Conservation (phyloP, 2,888 invertebrate species). For the Amorpha juglandis region DNA sequence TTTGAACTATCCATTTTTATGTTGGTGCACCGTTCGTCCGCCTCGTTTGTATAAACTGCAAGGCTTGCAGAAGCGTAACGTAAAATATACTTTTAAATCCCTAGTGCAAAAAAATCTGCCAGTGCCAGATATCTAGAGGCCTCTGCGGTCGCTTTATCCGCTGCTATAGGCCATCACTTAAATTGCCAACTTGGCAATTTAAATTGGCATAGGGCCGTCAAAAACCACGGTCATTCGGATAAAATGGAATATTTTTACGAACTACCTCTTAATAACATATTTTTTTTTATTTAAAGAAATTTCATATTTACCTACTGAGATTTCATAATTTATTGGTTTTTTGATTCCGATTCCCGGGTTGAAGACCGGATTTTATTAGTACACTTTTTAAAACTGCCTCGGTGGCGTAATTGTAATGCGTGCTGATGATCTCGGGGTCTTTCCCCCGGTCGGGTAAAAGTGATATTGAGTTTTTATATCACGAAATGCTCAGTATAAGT, state of each 20-base stretch:
- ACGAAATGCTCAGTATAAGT: too few relatives aligned
- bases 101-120: constrained; percentile 10
- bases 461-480: too few relatives aligned
- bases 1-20: background rate
- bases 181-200: background rate
- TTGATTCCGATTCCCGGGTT: too few relatives aligned
- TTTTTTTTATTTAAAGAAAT: too few relatives aligned
- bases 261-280: too few relatives aligned
- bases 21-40: constrained; percentile 7
- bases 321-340: too few relatives aligned
- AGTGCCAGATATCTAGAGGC: constrained; percentile 14
- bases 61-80: constrained; percentile 1
- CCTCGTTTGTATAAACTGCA: constrained; percentile 30
- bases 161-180: constrained; percentile 4
- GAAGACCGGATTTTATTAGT: too few relatives aligned
- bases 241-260: background rate
- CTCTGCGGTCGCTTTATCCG: background rate
- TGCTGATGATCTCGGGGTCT: too few relatives aligned
- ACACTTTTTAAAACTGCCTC: too few relatives aligned
- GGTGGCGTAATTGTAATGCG: too few relatives aligned
- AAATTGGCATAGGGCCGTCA: background rate
- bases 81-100: constrained; percentile 9
- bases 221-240: background rate
- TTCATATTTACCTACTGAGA: too few relatives aligned
- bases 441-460: too few relatives aligned